Base-by-base conservation (phyloP, 2,113 vertebrate genomes). In the Isichthys henryi region DNA sequence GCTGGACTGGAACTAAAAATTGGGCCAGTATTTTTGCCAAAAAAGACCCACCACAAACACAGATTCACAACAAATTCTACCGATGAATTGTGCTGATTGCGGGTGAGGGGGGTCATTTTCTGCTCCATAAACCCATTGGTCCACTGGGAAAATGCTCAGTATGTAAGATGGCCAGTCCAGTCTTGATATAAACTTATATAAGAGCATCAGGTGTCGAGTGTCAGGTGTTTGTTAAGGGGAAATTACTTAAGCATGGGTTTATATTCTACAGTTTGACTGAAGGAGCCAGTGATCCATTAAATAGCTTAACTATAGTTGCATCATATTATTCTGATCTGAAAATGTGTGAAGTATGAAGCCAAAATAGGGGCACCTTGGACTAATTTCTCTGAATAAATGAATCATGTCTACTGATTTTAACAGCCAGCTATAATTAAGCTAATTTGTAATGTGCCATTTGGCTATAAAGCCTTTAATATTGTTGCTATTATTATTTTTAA, bases 401-500 rank as follows among this genome's bases (percentile, higher is more conserved):
- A 88, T 62, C 46, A 13, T 19, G 74, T 82, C 74, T 48, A 82
- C 45, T 50, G 88, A 77, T 52, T 52, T 77, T 45, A 77, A 86
- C n/a, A 88, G 45, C 70, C 31, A 21, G 46, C 48, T 27, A 53
- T 88, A 82, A 88, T 88, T 80, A 21, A 53, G 48, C 46, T 52
- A 49, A 86, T 86, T 50, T 86, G 46, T 53, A 48, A 49, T 19
- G 58, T 56, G 6, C 56, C 13, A 5, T 88, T 35, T 53, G 70
- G 31, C 70, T 39, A 52, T 45, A 82, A 82, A 50, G 21, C 48
- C 39, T 88, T 82, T 88, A 50, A 82, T 43, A 52, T 82, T 80
- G 74, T 77, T 88, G 31, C 49, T 88, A 88, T 82, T 88, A 80
- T 82, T 35, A 52, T 89, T 89, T 89, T 84, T 27, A 88, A 88